Evolutionary conservation across 1,140 invertebrate genomes (phyloP).

Genomic region (Melitaea cinxia): DNA sequence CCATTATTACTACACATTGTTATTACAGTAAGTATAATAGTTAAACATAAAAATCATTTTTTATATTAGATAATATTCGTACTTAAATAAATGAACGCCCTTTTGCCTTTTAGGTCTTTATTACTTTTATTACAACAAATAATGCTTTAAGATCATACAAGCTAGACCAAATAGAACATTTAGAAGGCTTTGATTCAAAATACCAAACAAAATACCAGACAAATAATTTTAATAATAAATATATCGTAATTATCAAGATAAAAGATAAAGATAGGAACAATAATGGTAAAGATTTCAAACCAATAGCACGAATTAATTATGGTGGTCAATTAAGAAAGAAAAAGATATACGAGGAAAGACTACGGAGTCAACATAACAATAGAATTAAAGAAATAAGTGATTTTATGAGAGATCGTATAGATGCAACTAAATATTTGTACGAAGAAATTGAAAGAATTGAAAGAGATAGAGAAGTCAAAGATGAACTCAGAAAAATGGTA

Average conservation of each 20-base stretch:
- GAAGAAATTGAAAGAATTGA: slow-evolving; percentile 46
- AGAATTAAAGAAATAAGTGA: slow-evolving; percentile 40
- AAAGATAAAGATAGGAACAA: background rate
- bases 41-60: no score
- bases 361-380: slow-evolving; percentile 33
- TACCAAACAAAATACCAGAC: background rate
- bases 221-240: no score
- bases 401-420: slow-evolving; percentile 40
- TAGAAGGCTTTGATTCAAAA: background rate
- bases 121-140: no score
- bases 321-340: background rate
- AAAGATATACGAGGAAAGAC: slow-evolving; percentile 4
- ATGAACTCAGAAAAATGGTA: slow-evolving; percentile 47
- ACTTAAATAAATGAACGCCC: no score
- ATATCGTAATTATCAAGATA: no score
- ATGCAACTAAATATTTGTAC: slow-evolving; percentile 46
- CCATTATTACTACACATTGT: no score
- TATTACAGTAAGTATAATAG: no score
- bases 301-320: slow-evolving; percentile 3
- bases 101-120: no score
- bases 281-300: background rate
- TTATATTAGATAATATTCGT: no score
- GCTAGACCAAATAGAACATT: background rate
- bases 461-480: slow-evolving; percentile 28
- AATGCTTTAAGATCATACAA: no score